Base-by-base conservation (phyloP, 2,888 invertebrate genomes). In the Cheilosia variabilis region DNA sequence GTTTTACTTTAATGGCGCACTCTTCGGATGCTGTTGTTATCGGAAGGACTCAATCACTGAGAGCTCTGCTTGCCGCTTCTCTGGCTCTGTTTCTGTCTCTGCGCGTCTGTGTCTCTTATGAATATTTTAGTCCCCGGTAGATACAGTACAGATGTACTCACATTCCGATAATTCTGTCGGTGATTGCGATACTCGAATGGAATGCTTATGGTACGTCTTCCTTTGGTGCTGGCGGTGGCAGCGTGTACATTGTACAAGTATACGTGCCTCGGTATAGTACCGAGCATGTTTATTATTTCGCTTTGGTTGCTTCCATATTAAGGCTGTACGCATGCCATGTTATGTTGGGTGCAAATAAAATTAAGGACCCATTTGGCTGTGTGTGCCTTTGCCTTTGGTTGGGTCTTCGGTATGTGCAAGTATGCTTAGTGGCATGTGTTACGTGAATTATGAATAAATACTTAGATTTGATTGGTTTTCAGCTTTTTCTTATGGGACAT, bases 11-110 rank as follows among this genome's bases (percentile, higher is more conserved):
- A 81, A 86, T 86, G 76, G 80, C 71, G 45, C 66, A 76, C 81
- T 81, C 86, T 81, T 72, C 45, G 76, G 76, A 71, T 86, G 76
- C 86, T 77, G 81, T 77, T 86, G 86, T 81, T 86, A 86, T 80
- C 86, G 81, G 80, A 86, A 86, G 76, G 71, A 86, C 86, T 86
- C 86, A 86, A 86, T 86, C 81, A 81, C 76, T 57, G 68, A 43
- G 53, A 47, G 53, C 31, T 19, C 34, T 34, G 15, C 24, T 41
- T 50, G 60, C 43, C 34, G 47, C 66, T 24, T 43, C 37, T 17
- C 4, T 47, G 2, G 10, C 7, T 31, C 53, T 31, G 31, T 31
- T 3, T 27, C 6, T 60, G n/a, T n/a, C 2, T 17, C 31, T 15
- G 37, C 10, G 37, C 34, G 50, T 57, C 31, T 57, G 24, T 68